Percentiles rank a stretch among this genome's conserved stretches.
phyloP scores from a whole-genome alignment of 2,888 invertebrate genomes.

The Nomada fabriciana region DNA sequence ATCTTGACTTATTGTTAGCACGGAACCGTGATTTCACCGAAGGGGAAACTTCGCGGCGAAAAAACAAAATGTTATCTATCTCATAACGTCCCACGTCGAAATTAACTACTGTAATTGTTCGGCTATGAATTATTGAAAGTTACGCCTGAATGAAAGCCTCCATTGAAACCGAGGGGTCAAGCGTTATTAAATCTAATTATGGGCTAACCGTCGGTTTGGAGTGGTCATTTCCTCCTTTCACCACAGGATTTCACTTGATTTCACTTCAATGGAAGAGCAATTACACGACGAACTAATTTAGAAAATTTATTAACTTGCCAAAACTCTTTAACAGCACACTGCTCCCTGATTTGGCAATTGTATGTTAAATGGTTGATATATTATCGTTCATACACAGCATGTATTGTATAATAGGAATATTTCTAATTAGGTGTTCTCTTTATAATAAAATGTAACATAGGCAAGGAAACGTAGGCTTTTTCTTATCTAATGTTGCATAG shows the following conservation, averaged over 20 bases:
- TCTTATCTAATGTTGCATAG: no score
- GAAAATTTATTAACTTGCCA: not conserved
- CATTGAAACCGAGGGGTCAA: not conserved
- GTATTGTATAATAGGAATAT: no score
- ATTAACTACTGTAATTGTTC: not conserved
- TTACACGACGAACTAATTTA: constrained; percentile 12
- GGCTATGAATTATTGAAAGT: constrained; percentile 7
- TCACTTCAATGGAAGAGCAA: constrained; percentile 20
- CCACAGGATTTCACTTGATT: constrained; percentile 21
- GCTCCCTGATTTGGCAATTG: not conserved
- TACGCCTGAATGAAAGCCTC: not conserved
- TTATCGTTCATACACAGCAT: no score
- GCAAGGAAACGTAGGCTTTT: no score
- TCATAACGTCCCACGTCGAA: not conserved
- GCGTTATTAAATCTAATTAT: constrained; percentile 29
- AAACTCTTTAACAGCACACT: not conserved
- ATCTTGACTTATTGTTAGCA: constrained; percentile 13
- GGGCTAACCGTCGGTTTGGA: constrained; percentile 14
- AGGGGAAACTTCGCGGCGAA: not conserved
- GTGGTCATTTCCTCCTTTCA: constrained; percentile 24
- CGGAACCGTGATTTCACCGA: constrained; percentile 14
- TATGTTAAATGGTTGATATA: not conserved
- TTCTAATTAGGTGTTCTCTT: no score
- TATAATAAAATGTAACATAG: no score
- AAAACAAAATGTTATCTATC: not conserved